These are phyloP conservation scores for Cinara cedri DNA, from an alignment of 2,888 invertebrate genomes.

Conservation along the genomic window DNA sequence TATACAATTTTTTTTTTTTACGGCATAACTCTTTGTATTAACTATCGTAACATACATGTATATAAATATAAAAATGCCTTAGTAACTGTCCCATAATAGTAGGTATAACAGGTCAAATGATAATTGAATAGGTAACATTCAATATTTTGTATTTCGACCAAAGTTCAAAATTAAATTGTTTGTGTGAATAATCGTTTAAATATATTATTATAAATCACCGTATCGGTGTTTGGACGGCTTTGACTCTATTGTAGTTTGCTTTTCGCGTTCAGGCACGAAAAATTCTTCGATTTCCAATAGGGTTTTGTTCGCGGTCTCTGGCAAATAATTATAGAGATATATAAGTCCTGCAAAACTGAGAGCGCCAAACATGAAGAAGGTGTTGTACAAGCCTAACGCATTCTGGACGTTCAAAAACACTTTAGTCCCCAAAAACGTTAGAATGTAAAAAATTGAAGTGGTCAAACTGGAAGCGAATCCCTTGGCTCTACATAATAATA, in stretches of 20 bases:
- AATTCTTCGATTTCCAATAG: slow-evolving; percentile 37
- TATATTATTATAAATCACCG: not conserved
- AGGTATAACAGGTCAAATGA: too few species aligned
- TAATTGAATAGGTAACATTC: too few species aligned
- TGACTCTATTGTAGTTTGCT: not conserved
- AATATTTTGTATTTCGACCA: too few species aligned
- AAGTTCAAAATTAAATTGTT: too few species aligned
- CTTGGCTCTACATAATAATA: slow-evolving; percentile 44
- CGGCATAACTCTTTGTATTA: too few species aligned
- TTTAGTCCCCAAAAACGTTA: slow-evolving; percentile 37
- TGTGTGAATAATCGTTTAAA: not conserved
- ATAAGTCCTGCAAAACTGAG: not conserved
- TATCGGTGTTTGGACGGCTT: not conserved
- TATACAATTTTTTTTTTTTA: too few species aligned
- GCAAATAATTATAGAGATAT: slow-evolving; percentile 29
- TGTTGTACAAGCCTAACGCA: slow-evolving; percentile 20
- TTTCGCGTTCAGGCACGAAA: slow-evolving; percentile 6
- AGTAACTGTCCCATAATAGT: too few species aligned
- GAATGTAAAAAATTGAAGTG: slow-evolving; percentile 14
- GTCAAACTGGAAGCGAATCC: slow-evolving; percentile 32
- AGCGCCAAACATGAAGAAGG: not conserved
- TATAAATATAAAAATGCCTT: too few species aligned
- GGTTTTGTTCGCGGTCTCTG: slow-evolving; percentile 31
- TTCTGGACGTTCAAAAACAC: slow-evolving; percentile 20
- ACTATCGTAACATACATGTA: too few species aligned